A percentile compares a stretch with the other conserved stretches of the same genome.
phyloP scores from a whole-genome alignment of 2,888 invertebrate genomes.

The Euphydryas editha region DNA sequence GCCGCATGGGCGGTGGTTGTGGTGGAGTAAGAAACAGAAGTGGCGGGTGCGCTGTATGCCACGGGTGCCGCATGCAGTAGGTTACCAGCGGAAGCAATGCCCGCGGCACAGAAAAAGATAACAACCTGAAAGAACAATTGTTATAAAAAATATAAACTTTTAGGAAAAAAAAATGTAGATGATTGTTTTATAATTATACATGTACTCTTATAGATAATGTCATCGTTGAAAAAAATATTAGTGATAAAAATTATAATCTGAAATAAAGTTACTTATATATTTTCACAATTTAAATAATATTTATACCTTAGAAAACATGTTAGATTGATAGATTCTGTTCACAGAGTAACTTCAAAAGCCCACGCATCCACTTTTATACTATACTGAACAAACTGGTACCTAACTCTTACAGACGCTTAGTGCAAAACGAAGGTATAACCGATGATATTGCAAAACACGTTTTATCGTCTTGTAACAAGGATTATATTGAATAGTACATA shows the following conservation, averaged over 20 bases:
- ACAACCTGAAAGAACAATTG: slow-evolving; percentile 70
- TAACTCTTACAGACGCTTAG: slow-evolving; percentile 58
- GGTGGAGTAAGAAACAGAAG: slow-evolving; percentile 74
- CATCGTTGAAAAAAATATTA: too few species aligned
- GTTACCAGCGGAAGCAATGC: slow-evolving; percentile 83
- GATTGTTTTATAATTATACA: too few species aligned
- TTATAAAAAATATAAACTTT: not conserved
- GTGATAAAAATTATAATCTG: too few species aligned
- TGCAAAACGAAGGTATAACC: slow-evolving; percentile 44
- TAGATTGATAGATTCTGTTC: slow-evolving; percentile 56
- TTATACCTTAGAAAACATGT: slow-evolving; percentile 71
- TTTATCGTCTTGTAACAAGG: slow-evolving; percentile 41
- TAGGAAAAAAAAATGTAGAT: too few species aligned
- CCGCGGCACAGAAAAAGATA: slow-evolving; percentile 83
- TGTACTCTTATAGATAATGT: too few species aligned
- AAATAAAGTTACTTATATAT: too few species aligned
- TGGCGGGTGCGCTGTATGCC: slow-evolving; percentile 57
- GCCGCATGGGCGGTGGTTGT: slow-evolving; percentile 51
- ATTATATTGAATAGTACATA: slow-evolving; percentile 30
- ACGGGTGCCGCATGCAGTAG: slow-evolving; percentile 78
- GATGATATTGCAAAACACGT: slow-evolving; percentile 45
- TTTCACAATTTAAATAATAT: slow-evolving; percentile 8
- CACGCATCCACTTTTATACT: slow-evolving; percentile 73
- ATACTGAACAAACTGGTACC: slow-evolving; percentile 64
- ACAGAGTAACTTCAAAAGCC: slow-evolving; percentile 64